Evolutionary conservation across 2,113 vertebrate species (phyloP), one percentile per base, ranked within the genome.

Genomic region (Jaculus jaculus): DNA sequence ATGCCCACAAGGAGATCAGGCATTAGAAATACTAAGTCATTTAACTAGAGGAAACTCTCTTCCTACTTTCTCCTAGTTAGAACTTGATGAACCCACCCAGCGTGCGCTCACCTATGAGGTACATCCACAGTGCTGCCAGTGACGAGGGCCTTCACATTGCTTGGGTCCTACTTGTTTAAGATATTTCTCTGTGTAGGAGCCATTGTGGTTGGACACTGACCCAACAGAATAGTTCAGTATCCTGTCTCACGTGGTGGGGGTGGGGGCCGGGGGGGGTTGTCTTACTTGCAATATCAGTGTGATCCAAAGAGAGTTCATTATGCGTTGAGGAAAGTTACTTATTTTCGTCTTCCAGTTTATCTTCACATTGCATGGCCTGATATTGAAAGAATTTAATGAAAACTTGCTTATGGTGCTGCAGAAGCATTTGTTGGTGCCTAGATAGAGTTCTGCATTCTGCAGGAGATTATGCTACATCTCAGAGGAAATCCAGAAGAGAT

Each of bases 1-100:
- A 94, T 94, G 87, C 96, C 96, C 92, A 95, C 95, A 88, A 91
- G 96, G 84, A 93, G 93, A 92, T 73, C 28, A 92, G 88, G 63
- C 93, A 84, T 85, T 88, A 77, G 90, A 89, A 93, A 96, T 82
- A 93, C 93, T 89, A 75, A 93, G 47, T 85, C 84, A 84, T 82
- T 94, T 94, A 88, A 77, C 86, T 83, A 47, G 92, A 95, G 93
- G 87, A 89, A 92, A 74, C 42, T 37, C 82, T 93, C 61, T 13
- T 34, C 42, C 65, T 63, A 69, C 66, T 72, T 85, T 58, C 84
- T 60, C 13, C 2, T 58, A 16, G 77, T 73, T 81, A 83, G 85
- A 85, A 66, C 74, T 7, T 39, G 69, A 61, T 30, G 84, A 72
- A 73, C 84, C 69, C n/a, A 61, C 84, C 69, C 24, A 87, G 65